Base-by-base conservation (phyloP, 1,140 invertebrate species). In the Cydia pomonella region DNA sequence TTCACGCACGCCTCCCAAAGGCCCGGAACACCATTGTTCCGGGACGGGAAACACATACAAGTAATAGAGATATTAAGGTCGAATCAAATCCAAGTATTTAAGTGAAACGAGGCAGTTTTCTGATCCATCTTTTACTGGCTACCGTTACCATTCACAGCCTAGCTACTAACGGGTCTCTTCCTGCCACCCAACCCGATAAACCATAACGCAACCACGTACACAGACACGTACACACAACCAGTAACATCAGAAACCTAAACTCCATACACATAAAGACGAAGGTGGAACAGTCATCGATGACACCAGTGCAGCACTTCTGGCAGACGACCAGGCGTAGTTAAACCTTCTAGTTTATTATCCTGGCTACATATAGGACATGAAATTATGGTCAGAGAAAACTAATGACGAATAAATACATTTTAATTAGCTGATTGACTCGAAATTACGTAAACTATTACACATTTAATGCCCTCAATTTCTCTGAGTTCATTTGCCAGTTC, bases 341-440 rank as follows among this genome's bases (percentile, higher is more conserved):
- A 23, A 75, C 72, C 72, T 75, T 76, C 71, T 72, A 76, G 76
- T 78, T 81, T 81, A 79, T 76, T 75, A 74, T 79, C 78, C 64
- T 75, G 71, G 72, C 27, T 78, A 79, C 76, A 73, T 79, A 79
- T 79, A 73, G 73, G 64, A 77, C 53, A 66, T 75, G 75, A 75
- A 79, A 80, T 79, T 73, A 77, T 77, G 72, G 64, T 69, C n/a
- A 10, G 64, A 69, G 29, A 69, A 63, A 64, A 33, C 27, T 16
- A 69, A 33, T 69, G 7, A 69, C 33, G 64, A 41, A 69, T 69
- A 69, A 21, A 69, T 69, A 10, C 21, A 69, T 33, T 29, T 38
- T 69, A 38, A 69, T 69, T 10, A 69, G 4, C 29, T 69, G 16
- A 33, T 69, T 29, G 27, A 38, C 29, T 59, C 18, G 53, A 38